These are phyloP conservation scores for Meganola albula DNA, from an alignment of 2,888 invertebrate genomes.

Conservation along the genomic window DNA sequence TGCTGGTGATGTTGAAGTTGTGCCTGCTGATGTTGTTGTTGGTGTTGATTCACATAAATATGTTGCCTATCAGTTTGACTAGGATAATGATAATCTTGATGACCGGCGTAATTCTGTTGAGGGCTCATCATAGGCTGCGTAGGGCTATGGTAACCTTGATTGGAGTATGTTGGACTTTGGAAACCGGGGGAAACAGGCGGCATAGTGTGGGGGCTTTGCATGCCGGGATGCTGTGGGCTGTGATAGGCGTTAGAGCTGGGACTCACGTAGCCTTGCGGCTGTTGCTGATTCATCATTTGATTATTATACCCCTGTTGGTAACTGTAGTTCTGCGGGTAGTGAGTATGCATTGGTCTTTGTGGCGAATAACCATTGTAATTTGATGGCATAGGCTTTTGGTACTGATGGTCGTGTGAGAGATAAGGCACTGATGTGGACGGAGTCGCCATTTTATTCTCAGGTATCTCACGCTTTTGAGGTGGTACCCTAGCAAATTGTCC, in stretches of 20 bases:
- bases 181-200: slow-evolving; percentile 59
- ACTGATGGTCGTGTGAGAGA: slow-evolving; percentile 67
- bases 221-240: slow-evolving; percentile 62
- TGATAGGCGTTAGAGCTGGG: slow-evolving; percentile 59
- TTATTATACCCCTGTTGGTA: slow-evolving; percentile 59
- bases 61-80: slow-evolving; percentile 60
- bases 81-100: slow-evolving; percentile 61
- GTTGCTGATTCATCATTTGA: slow-evolving; percentile 55
- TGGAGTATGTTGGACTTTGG: slow-evolving; percentile 63
- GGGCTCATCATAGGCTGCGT: slow-evolving; percentile 65
- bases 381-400: slow-evolving; percentile 55
- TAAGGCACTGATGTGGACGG: slow-evolving; percentile 53
- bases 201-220: slow-evolving; percentile 63
- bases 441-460: slow-evolving; percentile 42
- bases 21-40: slow-evolving; percentile 28
- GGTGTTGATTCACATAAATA: slow-evolving; percentile 54
- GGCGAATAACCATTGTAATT: slow-evolving; percentile 62
- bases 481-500: slow-evolving; percentile 61
- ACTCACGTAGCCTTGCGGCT: slow-evolving; percentile 53
- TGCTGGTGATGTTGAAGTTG: slow-evolving; percentile 32
- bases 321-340: slow-evolving; percentile 61
- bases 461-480: slow-evolving; percentile 47
- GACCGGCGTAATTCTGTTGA: slow-evolving; percentile 49
- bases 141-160: slow-evolving; percentile 62
- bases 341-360: slow-evolving; percentile 54